Percentiles rank a stretch among this genome's conserved stretches.
phyloP scores from a whole-genome alignment of 1,140 invertebrate genomes.

The Eueides isabella region DNA sequence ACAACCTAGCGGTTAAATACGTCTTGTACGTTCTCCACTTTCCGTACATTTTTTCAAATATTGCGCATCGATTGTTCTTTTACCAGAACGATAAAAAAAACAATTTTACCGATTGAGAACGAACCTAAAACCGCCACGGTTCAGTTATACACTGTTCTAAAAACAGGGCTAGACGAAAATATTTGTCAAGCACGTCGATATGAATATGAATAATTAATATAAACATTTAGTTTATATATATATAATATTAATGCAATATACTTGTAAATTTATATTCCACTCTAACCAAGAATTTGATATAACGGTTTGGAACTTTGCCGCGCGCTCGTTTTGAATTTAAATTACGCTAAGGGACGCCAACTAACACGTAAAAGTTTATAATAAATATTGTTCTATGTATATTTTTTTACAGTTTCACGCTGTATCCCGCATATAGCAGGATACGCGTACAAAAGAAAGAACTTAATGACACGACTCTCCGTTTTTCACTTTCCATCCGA shows the following conservation, averaged over 20 bases:
- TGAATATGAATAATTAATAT: not conserved
- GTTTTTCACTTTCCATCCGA: no score
- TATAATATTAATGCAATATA: slow-evolving; percentile 27
- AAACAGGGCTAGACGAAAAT: not conserved
- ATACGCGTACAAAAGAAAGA: not conserved
- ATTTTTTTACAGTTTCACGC: not conserved
- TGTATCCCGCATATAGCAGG: not conserved
- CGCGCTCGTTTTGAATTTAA: slow-evolving; percentile 44
- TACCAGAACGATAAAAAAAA: no score
- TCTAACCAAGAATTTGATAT: slow-evolving; percentile 39
- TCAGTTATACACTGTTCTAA: not conserved
- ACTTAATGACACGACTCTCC: not conserved
- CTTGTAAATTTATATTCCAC: slow-evolving; percentile 32
- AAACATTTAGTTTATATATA: slow-evolving; percentile 7
- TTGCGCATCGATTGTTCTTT: no score
- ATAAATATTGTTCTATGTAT: not conserved
- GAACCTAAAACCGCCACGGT: no score
- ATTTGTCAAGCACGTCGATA: not conserved
- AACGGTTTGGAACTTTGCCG: slow-evolving; percentile 43
- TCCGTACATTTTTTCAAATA: no score
- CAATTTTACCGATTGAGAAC: no score
- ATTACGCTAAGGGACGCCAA: slow-evolving; percentile 34
- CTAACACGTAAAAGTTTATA: not conserved
- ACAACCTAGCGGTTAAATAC: no score
- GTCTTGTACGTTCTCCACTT: no score